These are phyloP conservation scores for Drosophila cognata DNA, from an alignment of 2,888 invertebrate species.

Conservation along the genomic window DNA sequence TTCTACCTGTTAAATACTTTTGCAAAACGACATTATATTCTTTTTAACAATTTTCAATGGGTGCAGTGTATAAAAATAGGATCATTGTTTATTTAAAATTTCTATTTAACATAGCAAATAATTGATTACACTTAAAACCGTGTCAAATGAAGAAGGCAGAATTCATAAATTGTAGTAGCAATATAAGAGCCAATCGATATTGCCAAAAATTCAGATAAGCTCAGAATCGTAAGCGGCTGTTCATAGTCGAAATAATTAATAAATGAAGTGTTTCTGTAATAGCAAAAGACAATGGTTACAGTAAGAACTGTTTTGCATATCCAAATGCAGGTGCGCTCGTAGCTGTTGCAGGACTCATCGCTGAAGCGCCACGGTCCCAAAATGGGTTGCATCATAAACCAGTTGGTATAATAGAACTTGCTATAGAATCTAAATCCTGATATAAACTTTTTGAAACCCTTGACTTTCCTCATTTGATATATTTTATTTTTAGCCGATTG, in stretches of 20 bases:
- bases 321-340: slow-evolving; percentile 48
- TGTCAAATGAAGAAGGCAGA: slow-evolving; percentile 7
- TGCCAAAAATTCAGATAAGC: not conserved
- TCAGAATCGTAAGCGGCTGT: accelerated
- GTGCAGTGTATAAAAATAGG: not conserved
- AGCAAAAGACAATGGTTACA: slow-evolving; percentile 28
- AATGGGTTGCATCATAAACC: slow-evolving; percentile 48
- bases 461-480: not conserved
- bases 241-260: slow-evolving; percentile 14
- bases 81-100: not conserved
- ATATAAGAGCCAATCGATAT: slow-evolving; percentile 19
- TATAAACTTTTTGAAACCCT: not conserved
- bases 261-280: slow-evolving; percentile 3
- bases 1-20: not conserved
- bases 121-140: not conserved
- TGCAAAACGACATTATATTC: not conserved
- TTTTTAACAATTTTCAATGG: not conserved
- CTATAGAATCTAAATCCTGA: not conserved
- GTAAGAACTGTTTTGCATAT: slow-evolving; percentile 28
- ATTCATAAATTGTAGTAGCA: not conserved
- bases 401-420: slow-evolving; percentile 29
- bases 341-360: slow-evolving; percentile 23
- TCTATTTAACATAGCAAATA: not conserved
- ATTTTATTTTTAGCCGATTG: not conserved
- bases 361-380: slow-evolving; percentile 40